These are phyloP conservation scores for Schizotus pectinicornis DNA, from an alignment of 2,888 invertebrate genomes.

Conservation along the genomic window DNA sequence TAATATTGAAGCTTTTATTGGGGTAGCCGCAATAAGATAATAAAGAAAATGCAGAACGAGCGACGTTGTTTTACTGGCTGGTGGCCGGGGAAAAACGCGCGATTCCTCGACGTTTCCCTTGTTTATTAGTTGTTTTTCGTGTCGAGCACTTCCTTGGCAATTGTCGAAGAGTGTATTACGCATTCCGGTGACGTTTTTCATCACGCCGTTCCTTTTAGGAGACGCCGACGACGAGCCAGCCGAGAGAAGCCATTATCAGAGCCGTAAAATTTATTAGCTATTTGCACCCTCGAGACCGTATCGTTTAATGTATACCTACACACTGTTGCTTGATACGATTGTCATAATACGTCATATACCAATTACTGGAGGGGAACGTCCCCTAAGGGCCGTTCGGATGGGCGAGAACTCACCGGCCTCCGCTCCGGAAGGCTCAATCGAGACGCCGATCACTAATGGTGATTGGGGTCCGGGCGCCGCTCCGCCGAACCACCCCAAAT, in stretches of 20 bases:
- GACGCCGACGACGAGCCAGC: background rate
- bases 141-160: background rate
- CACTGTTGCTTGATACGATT: constrained; percentile 11
- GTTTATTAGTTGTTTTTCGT: background rate
- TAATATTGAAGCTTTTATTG: constrained; percentile 20
- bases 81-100: background rate
- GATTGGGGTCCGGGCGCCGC: no score
- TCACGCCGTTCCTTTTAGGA: constrained; percentile 7
- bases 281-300: constrained; percentile 15
- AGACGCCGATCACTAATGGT: no score
- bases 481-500: no score
- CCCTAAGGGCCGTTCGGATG: no score
- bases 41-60: constrained; percentile 5
- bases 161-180: constrained; percentile 2
- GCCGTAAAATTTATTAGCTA: constrained; percentile 29
- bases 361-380: background rate
- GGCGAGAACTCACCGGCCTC: no score
- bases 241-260: constrained; percentile 19
- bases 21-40: constrained; percentile 1
- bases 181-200: constrained; percentile 19
- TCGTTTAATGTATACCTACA: constrained; percentile 9
- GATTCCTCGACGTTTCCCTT: background rate
- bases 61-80: background rate
- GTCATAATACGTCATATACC: constrained; percentile 4
- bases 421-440: no score